A percentile compares a stretch with the other conserved stretches of the same genome.
These are phyloP conservation scores for Ochotona princeps DNA, from an alignment of 2,113 vertebrate species.

Conservation along the genomic window DNA sequence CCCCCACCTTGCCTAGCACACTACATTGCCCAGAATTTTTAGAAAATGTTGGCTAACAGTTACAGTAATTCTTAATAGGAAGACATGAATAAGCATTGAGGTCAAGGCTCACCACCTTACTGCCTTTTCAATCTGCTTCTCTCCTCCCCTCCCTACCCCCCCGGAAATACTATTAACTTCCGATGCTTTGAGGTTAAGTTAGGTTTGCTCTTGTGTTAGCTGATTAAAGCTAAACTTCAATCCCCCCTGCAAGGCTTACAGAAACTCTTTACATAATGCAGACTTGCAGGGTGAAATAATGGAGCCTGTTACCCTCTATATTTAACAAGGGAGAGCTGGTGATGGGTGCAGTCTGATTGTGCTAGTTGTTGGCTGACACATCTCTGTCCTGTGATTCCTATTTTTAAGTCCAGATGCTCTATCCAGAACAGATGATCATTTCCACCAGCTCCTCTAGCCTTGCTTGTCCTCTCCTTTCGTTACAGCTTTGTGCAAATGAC, in stretches of 20 bases:
- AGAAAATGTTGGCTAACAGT: conserved; percentile 5
- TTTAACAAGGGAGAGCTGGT: conserved; percentile 16
- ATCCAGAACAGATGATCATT: not conserved
- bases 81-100: conserved; percentile 1
- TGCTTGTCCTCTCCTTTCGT: conserved; percentile 44
- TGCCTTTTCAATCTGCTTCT: conserved; percentile 52
- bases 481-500: conserved; percentile 95
- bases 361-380: not conserved
- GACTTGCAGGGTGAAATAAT: not conserved
- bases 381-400: not conserved
- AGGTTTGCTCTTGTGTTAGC: not conserved
- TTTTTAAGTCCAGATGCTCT: conserved; percentile 46
- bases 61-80: not conserved
- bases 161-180: conserved; percentile 19
- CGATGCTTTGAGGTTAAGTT: conserved; percentile 20
- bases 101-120: not conserved
- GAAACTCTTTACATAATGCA: not conserved
- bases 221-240: conserved; percentile 40
- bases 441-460: not conserved
- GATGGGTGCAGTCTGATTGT: not conserved
- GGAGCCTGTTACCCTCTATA: not conserved
- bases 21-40: not conserved
- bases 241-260: not conserved
- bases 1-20: not conserved
- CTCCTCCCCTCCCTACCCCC: too few species aligned